Conservation (phyloP, 2,113 vertebrate species). For the Sylvilagus bachmani region DNA sequence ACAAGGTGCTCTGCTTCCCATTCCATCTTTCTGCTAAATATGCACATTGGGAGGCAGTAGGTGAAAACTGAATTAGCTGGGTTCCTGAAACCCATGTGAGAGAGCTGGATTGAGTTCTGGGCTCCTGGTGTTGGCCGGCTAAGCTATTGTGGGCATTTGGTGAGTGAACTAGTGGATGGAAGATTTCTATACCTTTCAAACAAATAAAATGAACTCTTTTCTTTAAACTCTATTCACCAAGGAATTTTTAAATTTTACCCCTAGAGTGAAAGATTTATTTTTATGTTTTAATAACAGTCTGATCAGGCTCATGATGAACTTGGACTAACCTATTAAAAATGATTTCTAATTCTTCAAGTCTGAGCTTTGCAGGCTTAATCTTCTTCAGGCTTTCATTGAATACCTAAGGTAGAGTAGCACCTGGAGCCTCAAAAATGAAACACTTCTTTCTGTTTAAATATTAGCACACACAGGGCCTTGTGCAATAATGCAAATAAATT, state of each 20-base stretch:
- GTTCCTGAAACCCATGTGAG: no score
- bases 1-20: background rate
- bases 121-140: no score
- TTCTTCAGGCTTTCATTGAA: background rate
- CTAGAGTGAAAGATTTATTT: background rate
- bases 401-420: background rate
- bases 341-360: conserved; percentile 46
- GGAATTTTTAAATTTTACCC: conserved; percentile 54
- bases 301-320: background rate
- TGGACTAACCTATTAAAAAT: conserved; percentile 16
- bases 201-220: no score
- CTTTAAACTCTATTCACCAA: background rate
- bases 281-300: conserved; percentile 26
- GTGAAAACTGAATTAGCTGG: no score
- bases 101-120: no score
- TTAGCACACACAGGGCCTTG: conserved; percentile 29
- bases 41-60: no score
- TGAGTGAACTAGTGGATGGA: no score
- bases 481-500: background rate
- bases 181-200: no score
- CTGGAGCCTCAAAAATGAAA: background rate
- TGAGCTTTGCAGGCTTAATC: conserved; percentile 1
- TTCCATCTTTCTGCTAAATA: no score
- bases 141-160: no score
- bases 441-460: conserved; percentile 12